phyloP scores from a whole-genome alignment of 1,140 invertebrate genomes.

The Diachasma alloeum region DNA sequence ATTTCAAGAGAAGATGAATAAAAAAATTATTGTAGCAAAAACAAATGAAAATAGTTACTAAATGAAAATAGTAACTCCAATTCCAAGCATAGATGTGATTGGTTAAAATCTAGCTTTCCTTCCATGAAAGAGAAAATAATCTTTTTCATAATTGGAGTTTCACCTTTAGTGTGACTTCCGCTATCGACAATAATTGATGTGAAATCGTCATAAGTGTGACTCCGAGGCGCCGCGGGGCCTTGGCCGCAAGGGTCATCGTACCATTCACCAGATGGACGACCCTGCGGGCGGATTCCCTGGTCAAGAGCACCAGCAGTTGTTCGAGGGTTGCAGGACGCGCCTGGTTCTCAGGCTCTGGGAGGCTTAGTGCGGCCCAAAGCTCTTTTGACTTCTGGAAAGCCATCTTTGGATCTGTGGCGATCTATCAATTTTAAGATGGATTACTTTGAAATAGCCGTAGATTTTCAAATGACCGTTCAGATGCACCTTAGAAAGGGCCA shows the following conservation, averaged over 20 bases:
- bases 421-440: slow-evolving; percentile 60
- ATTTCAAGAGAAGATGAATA: neutral
- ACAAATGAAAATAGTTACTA: neutral
- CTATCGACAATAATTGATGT: slow-evolving; percentile 48
- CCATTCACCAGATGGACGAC: slow-evolving; percentile 81
- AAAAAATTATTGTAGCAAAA: neutral
- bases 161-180: slow-evolving; percentile 51
- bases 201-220: slow-evolving; percentile 46
- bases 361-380: slow-evolving; percentile 74
- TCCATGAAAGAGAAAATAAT: neutral
- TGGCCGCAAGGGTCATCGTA: slow-evolving; percentile 65
- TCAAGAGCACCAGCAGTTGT: slow-evolving; percentile 76
- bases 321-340: slow-evolving; percentile 78
- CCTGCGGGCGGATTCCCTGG: slow-evolving; percentile 76
- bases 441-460: neutral
- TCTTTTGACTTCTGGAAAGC: slow-evolving; percentile 78
- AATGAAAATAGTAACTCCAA: neutral
- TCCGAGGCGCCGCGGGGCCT: slow-evolving; percentile 62
- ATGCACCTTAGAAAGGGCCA: too few species aligned
- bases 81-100: too few species aligned
- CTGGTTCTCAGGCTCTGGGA: slow-evolving; percentile 84
- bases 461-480: too few species aligned
- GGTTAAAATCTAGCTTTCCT: too few species aligned
- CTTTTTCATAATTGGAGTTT: neutral
- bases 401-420: slow-evolving; percentile 78